Conservation (phyloP, 2,797 vertebrate genomes). For the Erpetoichthys calabaricus region DNA sequence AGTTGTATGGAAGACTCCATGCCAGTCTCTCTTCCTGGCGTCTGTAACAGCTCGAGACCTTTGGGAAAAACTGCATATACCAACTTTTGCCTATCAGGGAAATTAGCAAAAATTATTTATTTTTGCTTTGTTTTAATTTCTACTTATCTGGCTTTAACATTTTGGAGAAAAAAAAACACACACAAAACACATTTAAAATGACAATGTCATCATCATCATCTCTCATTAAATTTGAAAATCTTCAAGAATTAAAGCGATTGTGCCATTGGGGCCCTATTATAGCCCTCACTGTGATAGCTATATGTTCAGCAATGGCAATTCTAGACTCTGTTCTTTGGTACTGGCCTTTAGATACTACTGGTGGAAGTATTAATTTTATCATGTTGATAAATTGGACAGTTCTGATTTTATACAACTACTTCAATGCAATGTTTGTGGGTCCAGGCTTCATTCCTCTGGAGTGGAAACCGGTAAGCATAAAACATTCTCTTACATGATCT, state of each 20-base stretch:
- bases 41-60: no score
- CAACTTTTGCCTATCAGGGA: not conserved
- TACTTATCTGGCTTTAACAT: constrained; percentile 24
- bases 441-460: constrained; percentile 81
- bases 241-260: constrained; percentile 77
- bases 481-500: not conserved
- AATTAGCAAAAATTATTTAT: not conserved
- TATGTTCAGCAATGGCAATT: constrained; percentile 83
- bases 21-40: no score
- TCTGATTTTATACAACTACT: constrained; percentile 98
- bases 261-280: constrained; percentile 95
- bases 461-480: constrained; percentile 83
- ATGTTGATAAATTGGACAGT: constrained; percentile 96
- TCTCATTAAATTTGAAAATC: constrained; percentile 70
- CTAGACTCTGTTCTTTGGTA: constrained; percentile 93
- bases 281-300: constrained; percentile 78
- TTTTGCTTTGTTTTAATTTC: not conserved
- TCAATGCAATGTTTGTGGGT: constrained; percentile 93
- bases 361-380: constrained; percentile 90
- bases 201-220: constrained; percentile 60
- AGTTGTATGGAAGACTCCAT: no score
- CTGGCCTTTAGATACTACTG: constrained; percentile 86
- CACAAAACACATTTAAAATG: constrained; percentile 34
- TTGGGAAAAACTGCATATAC: no score
- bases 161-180: constrained; percentile 34